A percentile compares a stretch with the other conserved stretches of the same genome.
These are phyloP conservation scores for Anniella stebbinsi DNA, from an alignment of 2,797 vertebrate genomes.

Conservation along the genomic window DNA sequence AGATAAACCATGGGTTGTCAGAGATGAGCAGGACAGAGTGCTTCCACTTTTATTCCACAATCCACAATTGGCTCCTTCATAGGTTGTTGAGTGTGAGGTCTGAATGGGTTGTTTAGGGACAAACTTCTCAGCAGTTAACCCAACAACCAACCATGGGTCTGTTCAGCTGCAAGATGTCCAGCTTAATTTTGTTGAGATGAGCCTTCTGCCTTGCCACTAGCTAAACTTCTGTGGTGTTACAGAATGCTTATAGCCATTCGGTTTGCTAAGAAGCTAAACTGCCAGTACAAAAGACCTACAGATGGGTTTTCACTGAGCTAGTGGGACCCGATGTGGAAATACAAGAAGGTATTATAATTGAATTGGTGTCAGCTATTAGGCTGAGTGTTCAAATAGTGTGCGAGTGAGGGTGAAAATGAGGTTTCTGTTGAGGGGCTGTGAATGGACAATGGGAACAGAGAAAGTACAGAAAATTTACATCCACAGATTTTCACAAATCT, in stretches of 20 bases:
- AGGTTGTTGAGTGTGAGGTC: too few relatives aligned
- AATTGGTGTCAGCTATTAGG: background rate
- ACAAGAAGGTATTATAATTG: background rate
- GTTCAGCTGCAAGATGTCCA: background rate
- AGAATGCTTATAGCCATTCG: background rate
- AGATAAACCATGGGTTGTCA: too few relatives aligned
- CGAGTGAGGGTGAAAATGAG: background rate
- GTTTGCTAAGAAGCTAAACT: background rate
- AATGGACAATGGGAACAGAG: background rate
- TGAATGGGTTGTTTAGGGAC: too few relatives aligned
- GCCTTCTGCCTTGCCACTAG: background rate
- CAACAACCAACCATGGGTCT: too few relatives aligned
- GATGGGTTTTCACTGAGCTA: background rate
- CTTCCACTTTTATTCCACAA: too few relatives aligned
- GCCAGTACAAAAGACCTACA: background rate
- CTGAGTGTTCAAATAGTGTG: background rate
- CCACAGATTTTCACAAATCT: slow-evolving; percentile 8
- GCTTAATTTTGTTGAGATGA: background rate
- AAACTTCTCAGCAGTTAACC: too few relatives aligned
- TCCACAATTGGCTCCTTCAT: too few relatives aligned
- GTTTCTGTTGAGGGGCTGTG: background rate
- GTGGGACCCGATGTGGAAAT: background rate
- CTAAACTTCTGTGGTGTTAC: background rate
- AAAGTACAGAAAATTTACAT: background rate
- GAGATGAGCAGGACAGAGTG: too few relatives aligned